phyloP scores from a whole-genome alignment of 2,113 vertebrate species.

The Oncorhynchus kisutch region DNA sequence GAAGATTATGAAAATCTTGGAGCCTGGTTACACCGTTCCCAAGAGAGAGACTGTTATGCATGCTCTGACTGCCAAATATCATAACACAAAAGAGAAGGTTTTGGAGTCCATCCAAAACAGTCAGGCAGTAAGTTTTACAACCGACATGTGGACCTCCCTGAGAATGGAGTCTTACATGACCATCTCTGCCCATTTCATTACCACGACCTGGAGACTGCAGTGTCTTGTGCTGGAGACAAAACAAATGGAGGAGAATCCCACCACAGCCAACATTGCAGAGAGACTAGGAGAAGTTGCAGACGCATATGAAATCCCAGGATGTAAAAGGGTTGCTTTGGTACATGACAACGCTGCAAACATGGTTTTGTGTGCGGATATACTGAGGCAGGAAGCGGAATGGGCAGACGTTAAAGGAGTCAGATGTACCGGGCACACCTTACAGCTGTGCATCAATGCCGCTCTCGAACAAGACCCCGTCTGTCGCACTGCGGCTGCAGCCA shows the following conservation, averaged over 20 bases:
- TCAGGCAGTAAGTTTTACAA: not conserved
- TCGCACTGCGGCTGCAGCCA: not conserved
- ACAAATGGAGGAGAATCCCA: not conserved
- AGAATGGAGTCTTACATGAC: not conserved
- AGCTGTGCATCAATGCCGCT: not conserved
- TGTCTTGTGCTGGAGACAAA: too few relatives aligned
- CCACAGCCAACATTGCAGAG: not conserved
- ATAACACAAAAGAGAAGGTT: too few relatives aligned
- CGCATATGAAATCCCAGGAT: not conserved
- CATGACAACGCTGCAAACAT: conserved; percentile 8
- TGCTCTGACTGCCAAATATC: too few relatives aligned
- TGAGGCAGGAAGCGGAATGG: not conserved
- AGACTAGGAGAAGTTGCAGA: not conserved
- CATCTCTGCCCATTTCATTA: not conserved
- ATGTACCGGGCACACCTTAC: not conserved
- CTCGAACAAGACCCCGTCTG: not conserved
- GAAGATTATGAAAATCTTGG: too few relatives aligned
- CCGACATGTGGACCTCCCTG: not conserved
- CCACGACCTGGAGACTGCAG: too few relatives aligned
- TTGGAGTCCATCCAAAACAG: too few relatives aligned
- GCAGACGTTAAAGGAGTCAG: not conserved
- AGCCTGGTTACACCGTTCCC: too few relatives aligned
- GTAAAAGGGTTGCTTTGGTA: not conserved
- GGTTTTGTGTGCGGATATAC: not conserved
- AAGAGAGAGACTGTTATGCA: too few relatives aligned